These are phyloP conservation scores for Ceyx margarethae DNA, from an alignment of 2,113 vertebrate species.

Conservation along the genomic window DNA sequence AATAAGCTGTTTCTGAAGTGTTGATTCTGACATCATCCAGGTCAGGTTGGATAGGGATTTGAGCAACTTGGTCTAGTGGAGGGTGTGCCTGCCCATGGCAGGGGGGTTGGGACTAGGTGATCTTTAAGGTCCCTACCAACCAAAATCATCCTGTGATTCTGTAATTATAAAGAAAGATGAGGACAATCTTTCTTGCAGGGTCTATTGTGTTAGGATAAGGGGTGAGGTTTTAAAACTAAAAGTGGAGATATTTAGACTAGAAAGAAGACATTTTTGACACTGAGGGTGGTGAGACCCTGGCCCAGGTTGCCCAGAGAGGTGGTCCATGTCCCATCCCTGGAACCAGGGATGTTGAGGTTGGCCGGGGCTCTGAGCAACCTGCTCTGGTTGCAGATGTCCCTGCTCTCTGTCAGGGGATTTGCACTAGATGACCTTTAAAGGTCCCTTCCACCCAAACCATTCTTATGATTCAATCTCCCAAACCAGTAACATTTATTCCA, in stretches of 20 bases:
- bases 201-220: background rate
- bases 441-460: background rate
- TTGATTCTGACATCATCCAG: background rate
- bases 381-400: background rate
- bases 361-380: background rate
- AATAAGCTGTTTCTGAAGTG: background rate
- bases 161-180: background rate
- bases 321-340: background rate
- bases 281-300: background rate
- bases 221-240: background rate
- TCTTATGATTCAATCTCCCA: background rate
- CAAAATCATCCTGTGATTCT: background rate
- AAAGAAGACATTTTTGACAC: background rate
- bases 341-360: background rate
- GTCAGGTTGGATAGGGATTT: background rate
- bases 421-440: background rate
- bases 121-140: background rate
- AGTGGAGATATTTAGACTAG: background rate
- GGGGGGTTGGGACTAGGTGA: background rate
- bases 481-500: rapidly evolving
- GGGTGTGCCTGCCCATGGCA: background rate
- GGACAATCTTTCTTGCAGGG: background rate
- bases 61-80: background rate
- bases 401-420: background rate
- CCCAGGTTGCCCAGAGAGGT: background rate